Percentiles rank a stretch among this genome's conserved stretches.
These are phyloP conservation scores for Cephus pygmeus DNA, from an alignment of 2,888 invertebrate genomes.

Conservation along the genomic window DNA sequence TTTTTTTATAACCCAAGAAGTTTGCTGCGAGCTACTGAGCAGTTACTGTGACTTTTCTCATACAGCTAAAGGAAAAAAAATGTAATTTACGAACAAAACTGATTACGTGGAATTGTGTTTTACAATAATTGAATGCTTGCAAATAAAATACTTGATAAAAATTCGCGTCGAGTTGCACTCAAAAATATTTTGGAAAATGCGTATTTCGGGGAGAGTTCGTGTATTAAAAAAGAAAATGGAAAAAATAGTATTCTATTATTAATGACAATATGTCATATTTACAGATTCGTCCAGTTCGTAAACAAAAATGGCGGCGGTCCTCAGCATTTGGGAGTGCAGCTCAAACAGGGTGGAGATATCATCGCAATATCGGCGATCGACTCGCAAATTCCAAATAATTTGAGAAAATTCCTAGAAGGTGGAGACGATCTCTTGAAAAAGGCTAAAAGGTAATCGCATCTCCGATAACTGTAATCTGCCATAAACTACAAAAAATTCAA, in stretches of 20 bases:
- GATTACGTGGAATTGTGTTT: no score
- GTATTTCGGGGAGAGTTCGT: not conserved
- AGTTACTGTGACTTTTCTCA: not conserved
- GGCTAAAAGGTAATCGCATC: constrained; percentile 68
- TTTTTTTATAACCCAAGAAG: not conserved
- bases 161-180: not conserved
- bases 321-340: constrained; percentile 76
- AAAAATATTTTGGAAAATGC: not conserved
- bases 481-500: not conserved
- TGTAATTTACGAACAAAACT: no score
- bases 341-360: constrained; percentile 75
- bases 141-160: not conserved
- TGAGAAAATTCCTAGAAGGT: constrained; percentile 69
- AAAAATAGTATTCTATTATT: not conserved
- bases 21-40: not conserved
- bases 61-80: not conserved
- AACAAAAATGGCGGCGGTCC: constrained; percentile 71
- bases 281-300: constrained; percentile 78
- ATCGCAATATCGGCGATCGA: constrained; percentile 73
- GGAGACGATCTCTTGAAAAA: constrained; percentile 68
- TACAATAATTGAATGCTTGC: no score
- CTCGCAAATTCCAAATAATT: constrained; percentile 69
- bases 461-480: not conserved
- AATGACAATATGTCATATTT: constrained; percentile 10
- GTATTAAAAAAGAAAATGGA: not conserved